These are phyloP conservation scores for Epicauta chinensis DNA, from an alignment of 1,140 invertebrate genomes.

Conservation along the genomic window DNA sequence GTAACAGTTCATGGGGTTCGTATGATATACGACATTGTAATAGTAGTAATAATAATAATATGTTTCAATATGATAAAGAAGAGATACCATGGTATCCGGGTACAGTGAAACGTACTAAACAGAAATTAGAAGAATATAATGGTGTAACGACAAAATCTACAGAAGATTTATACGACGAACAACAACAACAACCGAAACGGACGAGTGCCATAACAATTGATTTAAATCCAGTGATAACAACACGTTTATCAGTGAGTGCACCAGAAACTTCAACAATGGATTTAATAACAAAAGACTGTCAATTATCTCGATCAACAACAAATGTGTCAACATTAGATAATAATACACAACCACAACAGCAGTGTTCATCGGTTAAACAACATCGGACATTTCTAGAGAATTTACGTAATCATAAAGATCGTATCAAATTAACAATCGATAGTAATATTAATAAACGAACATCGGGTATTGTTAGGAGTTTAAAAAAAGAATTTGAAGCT, in stretches of 20 bases:
- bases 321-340: conserved; percentile 43
- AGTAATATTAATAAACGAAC: conserved; percentile 34
- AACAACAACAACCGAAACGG: conserved; percentile 16
- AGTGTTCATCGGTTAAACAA: conserved; percentile 53
- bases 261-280: conserved; percentile 52
- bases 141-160: conserved; percentile 12
- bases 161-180: conserved; percentile 14
- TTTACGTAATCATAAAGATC: conserved; percentile 35
- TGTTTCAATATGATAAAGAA: conserved; percentile 54
- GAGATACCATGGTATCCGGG: conserved; percentile 59
- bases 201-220: conserved; percentile 38
- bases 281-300: conserved; percentile 41
- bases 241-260: conserved; percentile 52
- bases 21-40: conserved; percentile 54
- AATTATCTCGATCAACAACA: conserved; percentile 42
- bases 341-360: conserved; percentile 45
- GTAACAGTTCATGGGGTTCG: conserved; percentile 69
- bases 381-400: conserved; percentile 55
- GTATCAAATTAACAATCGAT: conserved; percentile 25
- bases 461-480: conserved; percentile 67
- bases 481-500: conserved; percentile 81
- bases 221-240: conserved; percentile 12
- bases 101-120: conserved; percentile 64
- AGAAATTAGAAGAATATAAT: conserved; percentile 58
- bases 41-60: conserved; percentile 34